Base-by-base conservation (phyloP, 1,140 invertebrate genomes). In the Glossosoma conforme region DNA sequence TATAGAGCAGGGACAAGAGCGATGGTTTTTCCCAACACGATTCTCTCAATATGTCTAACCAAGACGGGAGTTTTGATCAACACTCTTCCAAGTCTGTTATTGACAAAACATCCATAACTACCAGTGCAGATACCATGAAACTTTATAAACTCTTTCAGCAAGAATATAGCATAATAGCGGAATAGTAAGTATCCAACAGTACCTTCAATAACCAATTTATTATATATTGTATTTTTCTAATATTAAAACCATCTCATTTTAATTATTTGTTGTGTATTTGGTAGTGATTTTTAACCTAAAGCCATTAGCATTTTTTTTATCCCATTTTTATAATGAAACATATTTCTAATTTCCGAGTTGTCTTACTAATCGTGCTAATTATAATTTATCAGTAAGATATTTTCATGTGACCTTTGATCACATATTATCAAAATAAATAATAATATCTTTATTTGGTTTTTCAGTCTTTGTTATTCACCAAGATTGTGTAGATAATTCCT, bases 131-230 rank as follows among this genome's bases (percentile, higher is more conserved):
- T 25, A 46, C 46, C 3, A 33, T 54, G 19, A 55, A 44, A 28
- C 36, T 55, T 3, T 59, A 52, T 38, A 55, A 50, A 18, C 42
- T 59, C 8, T 46, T 59, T 52, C 57, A 59, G 33, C 57, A 59
- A 22, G 57, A 59, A 25, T 59, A 59, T 36, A 59, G 37, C 22
- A 59, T 59, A 38, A 51, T 59, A 17, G 57, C 57, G 5, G 57
- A 59, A 55, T 59, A 59, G 57, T 59, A 30, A 54, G 56, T 54
- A 32, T n/a, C n/a, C n/a, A n/a, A n/a, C n/a, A n/a, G n/a, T n/a
- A n/a, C n/a, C n/a, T n/a, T n/a, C n/a, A n/a, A n/a, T n/a, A n/a
- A n/a, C n/a, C n/a, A n/a, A n/a, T n/a, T n/a, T n/a, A n/a, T n/a
- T n/a, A n/a, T n/a, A n/a, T n/a, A n/a, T n/a, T n/a, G n/a, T n/a